phyloP scores from a whole-genome alignment of 2,888 invertebrate genomes.

The Nephrotoma appendiculata region DNA sequence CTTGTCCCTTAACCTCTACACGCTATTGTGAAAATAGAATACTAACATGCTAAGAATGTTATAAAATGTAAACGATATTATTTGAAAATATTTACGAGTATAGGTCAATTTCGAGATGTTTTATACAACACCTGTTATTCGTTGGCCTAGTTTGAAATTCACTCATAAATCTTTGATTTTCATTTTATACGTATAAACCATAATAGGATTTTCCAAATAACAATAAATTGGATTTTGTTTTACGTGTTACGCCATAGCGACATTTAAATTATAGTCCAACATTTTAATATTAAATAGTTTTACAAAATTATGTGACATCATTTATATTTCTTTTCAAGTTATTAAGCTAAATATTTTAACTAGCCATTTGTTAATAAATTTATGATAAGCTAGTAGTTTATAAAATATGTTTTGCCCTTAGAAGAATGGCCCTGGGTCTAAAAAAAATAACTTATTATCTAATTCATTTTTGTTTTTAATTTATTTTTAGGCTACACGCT shows the following conservation, averaged over 20 bases:
- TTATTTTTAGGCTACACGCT: not conserved
- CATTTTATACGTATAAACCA: not conserved
- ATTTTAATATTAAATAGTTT: not conserved
- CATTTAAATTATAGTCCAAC: not conserved
- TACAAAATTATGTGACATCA: not conserved
- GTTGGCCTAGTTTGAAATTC: not conserved
- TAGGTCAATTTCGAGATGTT: no score
- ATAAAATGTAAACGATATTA: no score
- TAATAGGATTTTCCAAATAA: not conserved
- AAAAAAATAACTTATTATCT: no score
- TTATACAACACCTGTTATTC: no score
- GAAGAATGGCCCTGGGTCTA: no score
- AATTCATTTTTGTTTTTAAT: not conserved
- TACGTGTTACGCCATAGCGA: not conserved
- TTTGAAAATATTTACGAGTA: no score
- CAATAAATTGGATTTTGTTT: not conserved
- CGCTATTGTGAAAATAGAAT: no score
- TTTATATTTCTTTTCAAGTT: not conserved
- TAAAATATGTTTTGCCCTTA: no score
- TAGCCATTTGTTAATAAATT: not conserved
- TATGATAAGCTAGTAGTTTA: no score
- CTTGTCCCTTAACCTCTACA: no score
- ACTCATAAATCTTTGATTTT: not conserved
- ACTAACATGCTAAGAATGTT: no score
- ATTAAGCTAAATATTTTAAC: not conserved